These are phyloP conservation scores for Pachycephus smyrnensis DNA, from an alignment of 2,888 invertebrate species.

Conservation along the genomic window DNA sequence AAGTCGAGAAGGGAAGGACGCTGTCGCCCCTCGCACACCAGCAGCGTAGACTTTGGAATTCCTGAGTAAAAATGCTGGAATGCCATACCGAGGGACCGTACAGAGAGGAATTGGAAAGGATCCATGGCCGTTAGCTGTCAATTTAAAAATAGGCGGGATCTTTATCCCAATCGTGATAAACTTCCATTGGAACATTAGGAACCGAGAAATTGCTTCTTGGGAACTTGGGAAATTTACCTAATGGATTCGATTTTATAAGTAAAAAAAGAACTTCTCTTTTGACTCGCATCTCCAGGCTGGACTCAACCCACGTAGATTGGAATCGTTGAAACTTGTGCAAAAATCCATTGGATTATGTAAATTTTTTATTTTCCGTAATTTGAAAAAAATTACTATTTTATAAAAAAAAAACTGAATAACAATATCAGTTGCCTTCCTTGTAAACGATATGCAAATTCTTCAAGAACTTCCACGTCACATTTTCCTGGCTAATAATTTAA, in stretches of 20 bases:
- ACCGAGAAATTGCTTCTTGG: background rate
- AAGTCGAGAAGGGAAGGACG: conserved; percentile 9
- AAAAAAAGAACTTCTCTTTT: background rate
- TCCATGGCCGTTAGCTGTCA: background rate
- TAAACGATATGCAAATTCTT: background rate
- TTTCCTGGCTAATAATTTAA: background rate
- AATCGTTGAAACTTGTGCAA: background rate
- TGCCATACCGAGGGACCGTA: conserved; percentile 10
- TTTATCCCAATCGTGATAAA: background rate
- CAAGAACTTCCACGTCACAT: background rate
- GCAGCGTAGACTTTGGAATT: conserved; percentile 20
- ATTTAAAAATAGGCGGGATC: background rate
- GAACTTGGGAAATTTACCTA: background rate
- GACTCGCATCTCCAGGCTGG: background rate
- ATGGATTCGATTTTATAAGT: background rate
- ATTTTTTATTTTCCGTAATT: background rate
- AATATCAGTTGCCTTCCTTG: background rate
- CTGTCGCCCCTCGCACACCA: conserved; percentile 10
- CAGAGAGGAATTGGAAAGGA: background rate
- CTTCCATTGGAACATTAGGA: background rate
- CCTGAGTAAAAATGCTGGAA: conserved; percentile 20
- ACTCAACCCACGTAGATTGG: background rate
- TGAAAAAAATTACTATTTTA: background rate
- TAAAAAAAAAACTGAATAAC: background rate
- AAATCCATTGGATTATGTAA: background rate